Percentiles rank a stretch among this genome's conserved stretches.
Conservation (phyloP, 2,888 invertebrate genomes). For the Dasysyrphus albostriatus region DNA sequence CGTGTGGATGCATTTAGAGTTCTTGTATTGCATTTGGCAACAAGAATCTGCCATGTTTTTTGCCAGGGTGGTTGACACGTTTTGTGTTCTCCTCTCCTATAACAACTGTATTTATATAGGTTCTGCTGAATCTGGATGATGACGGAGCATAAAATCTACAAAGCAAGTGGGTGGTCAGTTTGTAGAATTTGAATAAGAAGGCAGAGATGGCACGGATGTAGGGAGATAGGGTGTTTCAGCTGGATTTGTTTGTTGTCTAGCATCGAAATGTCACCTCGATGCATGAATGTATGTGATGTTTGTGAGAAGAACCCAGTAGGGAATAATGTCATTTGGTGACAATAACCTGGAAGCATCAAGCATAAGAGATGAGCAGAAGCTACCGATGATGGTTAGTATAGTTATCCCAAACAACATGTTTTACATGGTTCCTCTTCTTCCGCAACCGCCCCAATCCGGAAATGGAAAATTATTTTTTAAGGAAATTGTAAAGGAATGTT, state of each 20-base stretch:
- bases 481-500: conserved; percentile 28
- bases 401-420: conserved; percentile 58
- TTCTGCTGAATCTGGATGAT: conserved; percentile 30
- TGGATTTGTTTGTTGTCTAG: conserved; percentile 53
- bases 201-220: neutral
- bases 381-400: conserved; percentile 37
- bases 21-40: conserved; percentile 72
- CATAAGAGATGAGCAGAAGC: conserved; percentile 54
- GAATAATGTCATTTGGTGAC: conserved; percentile 61
- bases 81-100: conserved; percentile 38
- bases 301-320: conserved; percentile 26
- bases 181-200: conserved; percentile 62
- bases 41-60: conserved; percentile 72
- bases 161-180: conserved; percentile 61
- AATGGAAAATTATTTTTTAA: conserved; percentile 60
- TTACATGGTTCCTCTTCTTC: conserved; percentile 38
- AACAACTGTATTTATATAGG: neutral
- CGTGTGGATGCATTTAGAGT: conserved; percentile 44
- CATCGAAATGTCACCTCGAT: conserved; percentile 65
- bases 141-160: conserved; percentile 30
- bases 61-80: conserved; percentile 64
- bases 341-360: conserved; percentile 64
- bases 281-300: conserved; percentile 57
- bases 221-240: neutral
- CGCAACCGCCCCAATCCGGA: neutral